Evolutionary conservation across 2,113 vertebrate genomes (phyloP), one percentile per base, ranked within the genome.

Genomic region (Lepisosteus osseus): DNA sequence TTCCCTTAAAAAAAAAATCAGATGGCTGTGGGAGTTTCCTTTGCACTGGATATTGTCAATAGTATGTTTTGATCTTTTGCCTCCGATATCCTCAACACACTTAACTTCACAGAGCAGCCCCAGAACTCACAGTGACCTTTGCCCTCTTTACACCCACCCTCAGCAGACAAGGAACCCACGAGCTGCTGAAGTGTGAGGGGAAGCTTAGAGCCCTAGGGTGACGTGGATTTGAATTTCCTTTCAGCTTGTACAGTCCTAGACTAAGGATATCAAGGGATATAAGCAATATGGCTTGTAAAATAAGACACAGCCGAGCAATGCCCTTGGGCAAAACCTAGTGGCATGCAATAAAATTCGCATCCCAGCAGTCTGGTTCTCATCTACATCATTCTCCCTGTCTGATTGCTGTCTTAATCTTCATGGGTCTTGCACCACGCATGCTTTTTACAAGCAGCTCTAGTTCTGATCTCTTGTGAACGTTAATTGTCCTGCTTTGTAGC

Each of bases 131-230:
- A 5, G 2, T 51, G 47, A 51, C 47, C 47, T 51, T 51, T 51
- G 47, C 5, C 47, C 47, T 6, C 47, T 5, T 9, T 6, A 51
- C 5, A 6, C 56, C 42, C 44, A 61, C 1, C 3, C 47, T 5
- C 3, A 13, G 43, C 9, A 62, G 69, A 54, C 40, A 44, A 40
- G 59, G 47, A 5, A 5, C 47, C 17, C 42, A 17, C 40, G 6
- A 65, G 40, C 43, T n/a, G 43, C 70, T 65, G 70, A 66, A 11
- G 62, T 41, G 56, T 65, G 14, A 54, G 61, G 69, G 69, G 61
- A 71, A 71, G 42, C 12, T 7, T 0, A 0, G 11, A 42, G 62
- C 62, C 9, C 44, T 45, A 13, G 15, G 69, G 61, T 12, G 59
- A 12, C 7, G 44, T 6, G 9, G 69, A 11, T 15, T 54, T 14